Evolutionary conservation across 2,113 vertebrate species (phyloP), one percentile per base, ranked within the genome.

Genomic region (Gymnogyps californianus): DNA sequence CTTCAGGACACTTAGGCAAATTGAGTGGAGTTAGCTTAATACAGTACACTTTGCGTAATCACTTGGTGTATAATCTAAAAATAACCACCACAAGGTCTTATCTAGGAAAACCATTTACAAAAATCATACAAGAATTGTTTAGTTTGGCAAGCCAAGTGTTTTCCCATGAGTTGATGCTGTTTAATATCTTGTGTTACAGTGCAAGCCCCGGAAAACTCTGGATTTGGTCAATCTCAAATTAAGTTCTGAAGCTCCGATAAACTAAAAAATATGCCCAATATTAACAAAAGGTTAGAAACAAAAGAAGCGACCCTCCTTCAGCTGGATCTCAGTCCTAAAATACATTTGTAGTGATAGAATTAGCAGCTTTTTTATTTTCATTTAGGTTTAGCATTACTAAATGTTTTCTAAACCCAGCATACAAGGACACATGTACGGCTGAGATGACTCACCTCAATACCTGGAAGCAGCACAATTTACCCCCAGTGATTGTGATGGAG

Each of bases 321-420:
- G n/a, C 64, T 83, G 66, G 22, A 34, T 29, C 40, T 81, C 51
- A 34, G 34, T 57, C 88, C 77, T 94, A 87, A 96, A 97, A 55
- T 42, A 67, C n/a, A 18, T 95, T 97, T 87, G 90, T 85, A 89
- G 85, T 83, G 93, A 91, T 66, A 87, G 83, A 93, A 95, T 94
- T 93, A 93, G 70, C 70, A 94, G 28, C 26, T 57, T 18, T 89
- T 82, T 82, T 82, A 86, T 89, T 95, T 97, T 95, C 58, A 59
- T 92, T 95, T 95, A 78, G 76, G 57, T 80, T 94, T 90, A 87
- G 24, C 47, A 25, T 64, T 76, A 55, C 52, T 94, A 54, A 95
- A 87, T 67, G 54, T 93, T 89, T 93, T 95, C 58, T 80, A 96
- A 88, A 72, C 62, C 72, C 66, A 55, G 75, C 61, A 62, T 84